A percentile compares a stretch with the other conserved stretches of the same genome.
Conservation (phyloP, 2,888 invertebrate species). For the Sarcophaga carnaria region DNA sequence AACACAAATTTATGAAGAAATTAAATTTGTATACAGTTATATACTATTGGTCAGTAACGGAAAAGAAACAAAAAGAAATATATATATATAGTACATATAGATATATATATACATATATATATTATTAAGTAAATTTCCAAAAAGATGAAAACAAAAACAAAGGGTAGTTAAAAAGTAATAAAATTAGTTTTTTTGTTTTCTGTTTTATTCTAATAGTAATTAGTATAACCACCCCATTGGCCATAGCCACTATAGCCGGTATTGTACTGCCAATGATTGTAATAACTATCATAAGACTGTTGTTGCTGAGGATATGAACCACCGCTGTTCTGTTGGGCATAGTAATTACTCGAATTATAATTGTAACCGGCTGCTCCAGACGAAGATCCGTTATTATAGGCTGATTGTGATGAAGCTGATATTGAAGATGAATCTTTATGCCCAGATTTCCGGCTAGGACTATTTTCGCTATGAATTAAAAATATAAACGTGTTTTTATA, state of each 20-base stretch:
- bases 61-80: conserved; percentile 33
- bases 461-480: conserved; percentile 76
- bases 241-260: conserved; percentile 82
- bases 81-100: conserved; percentile 48
- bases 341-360: conserved; percentile 78
- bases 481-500: neutral
- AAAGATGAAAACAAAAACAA: neutral
- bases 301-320: conserved; percentile 78
- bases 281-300: conserved; percentile 83
- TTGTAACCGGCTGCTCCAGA: conserved; percentile 78
- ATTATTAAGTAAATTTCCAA: conserved; percentile 39
- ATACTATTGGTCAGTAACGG: conserved; percentile 48
- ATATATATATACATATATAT: too few relatives aligned
- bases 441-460: conserved; percentile 80
- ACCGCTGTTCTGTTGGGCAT: conserved; percentile 75
- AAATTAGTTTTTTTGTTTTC: conserved; percentile 10
- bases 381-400: conserved; percentile 78
- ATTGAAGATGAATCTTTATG: conserved; percentile 75
- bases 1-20: conserved; percentile 28
- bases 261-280: conserved; percentile 85
- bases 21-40: conserved; percentile 41
- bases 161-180: conserved; percentile 26
- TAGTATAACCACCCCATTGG: conserved; percentile 84
- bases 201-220: conserved; percentile 76
- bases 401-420: conserved; percentile 68